A percentile compares a stretch with the other conserved stretches of the same genome.
These are phyloP conservation scores for Scaptomyza hsui DNA, from an alignment of 1,140 invertebrate genomes.

Conservation along the genomic window DNA sequence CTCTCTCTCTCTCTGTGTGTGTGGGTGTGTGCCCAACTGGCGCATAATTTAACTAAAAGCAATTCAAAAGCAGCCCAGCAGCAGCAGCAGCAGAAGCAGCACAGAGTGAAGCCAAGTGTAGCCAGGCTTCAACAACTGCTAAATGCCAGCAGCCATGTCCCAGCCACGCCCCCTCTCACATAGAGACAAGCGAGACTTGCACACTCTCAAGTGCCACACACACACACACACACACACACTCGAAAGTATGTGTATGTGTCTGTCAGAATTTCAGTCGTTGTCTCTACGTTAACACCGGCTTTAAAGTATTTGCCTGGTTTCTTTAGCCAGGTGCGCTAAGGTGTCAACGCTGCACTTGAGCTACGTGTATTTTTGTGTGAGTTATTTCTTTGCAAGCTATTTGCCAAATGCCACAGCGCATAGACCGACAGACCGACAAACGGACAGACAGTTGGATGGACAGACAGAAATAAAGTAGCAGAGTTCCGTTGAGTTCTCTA, in stretches of 20 bases:
- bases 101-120: conserved; percentile 51
- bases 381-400: conserved; percentile 64
- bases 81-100: conserved; percentile 15
- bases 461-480: background rate
- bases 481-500: conserved; percentile 26
- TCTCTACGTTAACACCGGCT: conserved; percentile 12
- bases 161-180: conserved; percentile 41
- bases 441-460: background rate
- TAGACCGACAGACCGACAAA: background rate
- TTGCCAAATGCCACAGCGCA: conserved; percentile 52
- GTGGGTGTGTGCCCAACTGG: conserved; percentile 24
- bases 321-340: conserved; percentile 57
- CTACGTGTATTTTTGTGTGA: conserved; percentile 53
- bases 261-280: background rate
- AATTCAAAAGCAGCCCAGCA: conserved; percentile 43
- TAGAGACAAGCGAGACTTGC: conserved; percentile 21
- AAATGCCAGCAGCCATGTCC: conserved; percentile 57
- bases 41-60: conserved; percentile 72
- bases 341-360: conserved; percentile 68
- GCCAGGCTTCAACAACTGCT: conserved; percentile 43
- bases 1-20: background rate
- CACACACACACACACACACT: conserved; percentile 25
- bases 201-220: conserved; percentile 24
- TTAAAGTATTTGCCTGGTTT: conserved; percentile 56
- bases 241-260: conserved; percentile 18